phyloP scores from a whole-genome alignment of 2,888 invertebrate genomes.

The Seladonia tumulorum region DNA sequence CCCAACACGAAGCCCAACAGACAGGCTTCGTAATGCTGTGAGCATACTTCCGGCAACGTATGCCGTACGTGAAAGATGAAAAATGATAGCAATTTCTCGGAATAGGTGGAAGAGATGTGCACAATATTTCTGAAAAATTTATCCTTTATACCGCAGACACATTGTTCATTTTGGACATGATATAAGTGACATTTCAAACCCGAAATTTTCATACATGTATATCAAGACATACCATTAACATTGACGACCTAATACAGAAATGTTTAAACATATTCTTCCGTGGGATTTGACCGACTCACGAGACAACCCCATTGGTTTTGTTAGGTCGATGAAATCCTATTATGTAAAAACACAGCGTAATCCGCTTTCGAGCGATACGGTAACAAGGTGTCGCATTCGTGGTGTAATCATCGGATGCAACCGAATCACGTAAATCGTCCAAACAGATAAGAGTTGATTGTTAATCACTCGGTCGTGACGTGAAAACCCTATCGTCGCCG shows the following conservation, averaged over 20 bases:
- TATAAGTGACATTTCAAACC: not conserved
- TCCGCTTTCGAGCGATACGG: slow-evolving; percentile 30
- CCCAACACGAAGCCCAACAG: slow-evolving; percentile 43
- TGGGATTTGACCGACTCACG: slow-evolving; percentile 29
- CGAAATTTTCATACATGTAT: not conserved
- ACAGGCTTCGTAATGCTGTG: slow-evolving; percentile 23
- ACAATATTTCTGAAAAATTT: not conserved
- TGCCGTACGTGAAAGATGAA: slow-evolving; percentile 17
- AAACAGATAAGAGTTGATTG: slow-evolving; percentile 13
- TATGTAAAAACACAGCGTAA: slow-evolving; percentile 47
- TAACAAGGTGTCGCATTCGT: slow-evolving; percentile 7
- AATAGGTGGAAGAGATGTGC: not conserved
- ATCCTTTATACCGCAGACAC: not conserved
- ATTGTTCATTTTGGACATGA: not conserved
- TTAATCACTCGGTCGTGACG: not conserved
- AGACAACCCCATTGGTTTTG: slow-evolving; percentile 34
- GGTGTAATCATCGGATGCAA: slow-evolving; percentile 14
- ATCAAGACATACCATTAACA: not conserved
- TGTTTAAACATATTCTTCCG: slow-evolving; percentile 17
- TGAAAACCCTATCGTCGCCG: not conserved
- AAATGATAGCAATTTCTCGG: slow-evolving; percentile 15
- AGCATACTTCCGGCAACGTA: slow-evolving; percentile 53
- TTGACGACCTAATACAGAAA: not conserved
- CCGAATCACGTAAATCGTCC: slow-evolving; percentile 20
- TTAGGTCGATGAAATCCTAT: slow-evolving; percentile 46